Conservation (phyloP, 2,113 vertebrate species). For the Sapayoa aenigma region DNA sequence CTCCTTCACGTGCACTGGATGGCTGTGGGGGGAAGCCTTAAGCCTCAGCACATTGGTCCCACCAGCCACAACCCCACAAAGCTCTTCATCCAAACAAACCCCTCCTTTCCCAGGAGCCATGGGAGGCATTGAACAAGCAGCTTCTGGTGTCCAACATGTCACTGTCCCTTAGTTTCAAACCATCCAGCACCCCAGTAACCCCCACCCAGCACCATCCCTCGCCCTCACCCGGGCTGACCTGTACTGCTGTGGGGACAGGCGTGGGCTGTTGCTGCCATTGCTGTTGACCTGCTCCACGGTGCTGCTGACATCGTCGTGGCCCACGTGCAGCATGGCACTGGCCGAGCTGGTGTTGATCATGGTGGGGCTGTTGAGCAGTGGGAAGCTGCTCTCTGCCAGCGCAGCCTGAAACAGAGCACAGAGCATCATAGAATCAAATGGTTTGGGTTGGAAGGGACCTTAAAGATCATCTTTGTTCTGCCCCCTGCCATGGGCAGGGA, state of each 20-base stretch:
- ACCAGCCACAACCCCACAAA: rapidly evolving
- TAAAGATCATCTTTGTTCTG: neutral
- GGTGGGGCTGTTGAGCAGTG: slow-evolving; percentile 89
- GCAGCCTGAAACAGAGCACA: slow-evolving; percentile 66
- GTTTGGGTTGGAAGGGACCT: neutral
- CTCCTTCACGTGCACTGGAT: slow-evolving; percentile 96
- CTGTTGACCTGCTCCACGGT: slow-evolving; percentile 96
- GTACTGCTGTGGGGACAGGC: slow-evolving; percentile 95
- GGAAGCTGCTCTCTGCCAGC: slow-evolving; percentile 95
- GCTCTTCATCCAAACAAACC: neutral
- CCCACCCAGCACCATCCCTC: rapidly evolving
- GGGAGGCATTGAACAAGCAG: rapidly evolving
- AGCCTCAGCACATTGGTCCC: neutral
- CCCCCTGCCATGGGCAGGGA: neutral
- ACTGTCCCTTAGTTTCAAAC: rapidly evolving
- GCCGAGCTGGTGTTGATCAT: slow-evolving; percentile 87
- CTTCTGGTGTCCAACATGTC: rapidly evolving
- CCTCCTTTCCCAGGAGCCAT: neutral
- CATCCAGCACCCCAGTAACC: neutral
- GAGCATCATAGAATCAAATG: rapidly evolving
- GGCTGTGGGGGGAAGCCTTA: slow-evolving; percentile 67
- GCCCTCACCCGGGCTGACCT: slow-evolving; percentile 72
- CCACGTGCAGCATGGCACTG: slow-evolving; percentile 91
- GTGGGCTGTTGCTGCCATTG: slow-evolving; percentile 95
- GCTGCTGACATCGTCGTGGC: slow-evolving; percentile 94